Conservation (phyloP, 1,140 invertebrate genomes). For the Drosophila obscura region DNA sequence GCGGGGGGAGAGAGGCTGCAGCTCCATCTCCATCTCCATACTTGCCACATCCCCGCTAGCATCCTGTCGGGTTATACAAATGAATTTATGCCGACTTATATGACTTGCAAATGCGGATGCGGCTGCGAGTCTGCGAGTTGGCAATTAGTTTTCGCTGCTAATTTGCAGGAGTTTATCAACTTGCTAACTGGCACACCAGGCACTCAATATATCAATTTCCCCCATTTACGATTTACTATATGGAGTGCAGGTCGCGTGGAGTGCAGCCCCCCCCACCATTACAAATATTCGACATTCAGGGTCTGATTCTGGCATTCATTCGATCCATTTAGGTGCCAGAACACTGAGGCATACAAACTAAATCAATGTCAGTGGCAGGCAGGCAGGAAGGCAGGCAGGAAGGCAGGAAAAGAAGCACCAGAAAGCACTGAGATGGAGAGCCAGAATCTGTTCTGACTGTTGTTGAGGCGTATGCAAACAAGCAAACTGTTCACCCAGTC, state of each 20-base stretch:
- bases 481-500: not conserved
- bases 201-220: conserved; percentile 32
- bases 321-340: conserved; percentile 10
- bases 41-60: too few species aligned
- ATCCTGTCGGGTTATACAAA: conserved; percentile 11
- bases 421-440: conserved; percentile 4
- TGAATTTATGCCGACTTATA: conserved; percentile 48
- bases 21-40: too few species aligned
- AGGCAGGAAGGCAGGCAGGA: not conserved
- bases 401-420: conserved; percentile 7
- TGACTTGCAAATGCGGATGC: conserved; percentile 58
- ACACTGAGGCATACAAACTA: conserved; percentile 37
- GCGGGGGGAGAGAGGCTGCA: too few species aligned
- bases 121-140: conserved; percentile 49
- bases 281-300: not conserved
- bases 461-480: conserved; percentile 10
- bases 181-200: conserved; percentile 33
- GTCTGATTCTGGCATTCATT: conserved; percentile 41
- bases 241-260: too few species aligned
- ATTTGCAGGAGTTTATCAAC: conserved; percentile 51
- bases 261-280: too few species aligned
- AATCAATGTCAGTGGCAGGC: conserved; percentile 55
- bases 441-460: too few species aligned
- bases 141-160: conserved; percentile 60
- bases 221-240: conserved; percentile 26